Base-by-base conservation (phyloP, 2,797 vertebrate species). In the Hoplostethus atlanticus region DNA sequence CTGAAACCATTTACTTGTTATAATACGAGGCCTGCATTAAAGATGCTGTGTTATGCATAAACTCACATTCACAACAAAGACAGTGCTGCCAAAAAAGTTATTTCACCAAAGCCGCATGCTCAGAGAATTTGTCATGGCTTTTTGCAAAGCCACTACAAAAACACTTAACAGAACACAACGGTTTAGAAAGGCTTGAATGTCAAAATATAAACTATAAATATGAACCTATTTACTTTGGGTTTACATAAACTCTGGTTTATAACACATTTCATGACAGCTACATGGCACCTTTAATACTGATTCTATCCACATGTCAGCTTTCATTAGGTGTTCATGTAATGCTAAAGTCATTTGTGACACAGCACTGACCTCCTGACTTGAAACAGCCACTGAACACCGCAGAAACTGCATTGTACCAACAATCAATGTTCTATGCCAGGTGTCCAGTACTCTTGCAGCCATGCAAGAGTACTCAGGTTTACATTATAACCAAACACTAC, bases 11-110 rank as follows among this genome's bases (percentile, higher is more conserved):
- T 69, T 70, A 67, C 11, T 54, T 78, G 68, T 86, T 85, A 79
- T 64, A 40, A 68, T 54, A 68, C 42, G 38, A 73, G 47, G 40
- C 63, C 25, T 56, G 53, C 17, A 75, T 74, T 76, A 51, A 74
- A 36, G 38, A 71, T 62, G 64, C 15, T 51, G 44, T 55, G 64
- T 66, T 57, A 34, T 76, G 71, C 56, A 65, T 28, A 69, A 65
- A 83, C 30, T 79, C 53, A 60, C 79, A 84, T 73, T 84, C 72
- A 80, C 31, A 70, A 70, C 60, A 82, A 76, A 66, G 57, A 56
- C 5, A 56, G 48, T 56, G 55, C 64, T 64, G 76, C 46, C 73
- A 68, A 69, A 67, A 52, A 8, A 36, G 76, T 80, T 67, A 16
- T 28, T 40, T 58, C 50, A 53, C 42, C 10, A 79, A 79, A 73